Percentiles rank a stretch among this genome's conserved stretches.
Evolutionary conservation across 2,888 invertebrate genomes (phyloP).

Genomic region (Caenorhabditis sp.): DNA sequence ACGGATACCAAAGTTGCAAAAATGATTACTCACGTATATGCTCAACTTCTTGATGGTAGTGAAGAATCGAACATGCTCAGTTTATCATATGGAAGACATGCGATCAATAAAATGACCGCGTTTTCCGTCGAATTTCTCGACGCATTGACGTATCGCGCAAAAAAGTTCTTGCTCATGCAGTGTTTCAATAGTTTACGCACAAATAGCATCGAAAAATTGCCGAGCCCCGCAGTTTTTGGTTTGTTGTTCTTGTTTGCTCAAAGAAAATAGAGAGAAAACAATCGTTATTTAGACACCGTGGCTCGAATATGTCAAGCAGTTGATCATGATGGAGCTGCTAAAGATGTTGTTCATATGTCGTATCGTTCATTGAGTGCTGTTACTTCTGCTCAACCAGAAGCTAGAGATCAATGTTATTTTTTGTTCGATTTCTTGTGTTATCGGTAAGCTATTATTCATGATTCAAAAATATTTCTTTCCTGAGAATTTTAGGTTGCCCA

Average conservation of each 20-base stretch:
- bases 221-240: conserved; percentile 42
- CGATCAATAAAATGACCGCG: conserved; percentile 26
- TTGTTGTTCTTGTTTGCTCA: conserved; percentile 1
- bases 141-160: conserved; percentile 58
- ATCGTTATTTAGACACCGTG: conserved; percentile 12
- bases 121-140: conserved; percentile 51
- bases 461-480: no score
- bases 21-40: not conserved
- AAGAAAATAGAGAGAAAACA: not conserved
- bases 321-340: conserved; percentile 26
- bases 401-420: conserved; percentile 33
- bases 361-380: conserved; percentile 8
- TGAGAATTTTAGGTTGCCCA: conserved; percentile 3
- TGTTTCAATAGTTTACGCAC: conserved; percentile 7
- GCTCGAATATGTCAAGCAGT: conserved; percentile 17
- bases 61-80: conserved; percentile 20
- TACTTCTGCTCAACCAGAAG: not conserved
- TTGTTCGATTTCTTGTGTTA: conserved; percentile 32
- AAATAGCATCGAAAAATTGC: conserved; percentile 11
- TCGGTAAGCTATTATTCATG: conserved; percentile 1
- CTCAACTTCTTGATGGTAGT: conserved; percentile 16
- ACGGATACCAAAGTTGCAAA: conserved; percentile 17
- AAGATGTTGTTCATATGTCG: conserved; percentile 18
- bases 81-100: conserved; percentile 32
- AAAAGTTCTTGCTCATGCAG: conserved; percentile 31